Evolutionary conservation across 2,797 vertebrate species (phyloP), one percentile per base, ranked within the genome.

Genomic region (Aeoliscus strigatus): DNA sequence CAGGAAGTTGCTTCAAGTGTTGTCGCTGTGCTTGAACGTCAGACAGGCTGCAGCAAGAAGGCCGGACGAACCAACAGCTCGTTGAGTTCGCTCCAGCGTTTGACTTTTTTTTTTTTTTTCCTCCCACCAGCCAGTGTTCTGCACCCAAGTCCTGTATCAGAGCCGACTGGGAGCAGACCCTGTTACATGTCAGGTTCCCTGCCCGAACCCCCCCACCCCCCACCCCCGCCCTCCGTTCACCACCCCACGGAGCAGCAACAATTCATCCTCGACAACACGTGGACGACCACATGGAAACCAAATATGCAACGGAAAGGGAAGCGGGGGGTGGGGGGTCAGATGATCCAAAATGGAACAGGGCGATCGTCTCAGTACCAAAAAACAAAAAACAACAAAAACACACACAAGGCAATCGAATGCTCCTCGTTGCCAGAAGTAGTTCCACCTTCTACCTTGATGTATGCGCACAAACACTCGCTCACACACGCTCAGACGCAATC

Each of bases 381-480:
- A 57, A 60, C 45, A 46, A 21, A 26, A 27, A n/a, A 27, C 5
- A 79, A 86, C 79, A 77, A 58, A 61, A 48, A 54, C n/a, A 13
- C 14, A 15, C 25, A 38, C 7, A 48, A 60, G 72, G 81, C 83
- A 83, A 79, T 68, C 62, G 50, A 77, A 84, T 80, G 70, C 66
- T 79, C 61, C 70, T 66, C 6, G 3, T 70, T 75, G 70, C 73
- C 72, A 55, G 53, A 77, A 82, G 79, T 81, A 82, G 79, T 84
- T 76, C 78, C 83, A 73, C 80, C 71, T 83, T 79, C 81, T 79
- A 79, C 69, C 73, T 70, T 80, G 71, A 68, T 76, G 78, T 73
- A 70, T 66, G 75, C 73, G 48, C 73, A 73, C 80, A 69, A 66
- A 71, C 72, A 75, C 51, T 69, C 75, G 73, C 64, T 61, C 73